phyloP scores from a whole-genome alignment of 2,113 vertebrate genomes.

The Toxostoma redivivum region DNA sequence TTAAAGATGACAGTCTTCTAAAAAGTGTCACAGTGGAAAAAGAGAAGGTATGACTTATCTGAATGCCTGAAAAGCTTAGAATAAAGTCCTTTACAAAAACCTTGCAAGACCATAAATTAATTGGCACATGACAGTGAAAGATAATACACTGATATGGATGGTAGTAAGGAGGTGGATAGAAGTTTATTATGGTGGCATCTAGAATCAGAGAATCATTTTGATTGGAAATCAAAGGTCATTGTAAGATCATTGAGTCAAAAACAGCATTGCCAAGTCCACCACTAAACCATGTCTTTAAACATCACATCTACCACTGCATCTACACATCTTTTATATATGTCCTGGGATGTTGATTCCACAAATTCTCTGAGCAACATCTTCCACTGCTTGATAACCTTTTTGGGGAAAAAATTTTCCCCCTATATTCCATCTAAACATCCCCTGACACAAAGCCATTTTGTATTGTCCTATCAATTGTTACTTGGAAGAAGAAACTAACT shows the following conservation, averaged over 20 bases:
- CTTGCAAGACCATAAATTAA: not conserved
- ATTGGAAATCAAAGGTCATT: not conserved
- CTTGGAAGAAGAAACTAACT: not conserved
- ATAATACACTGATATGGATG: not conserved
- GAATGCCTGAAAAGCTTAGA: not conserved
- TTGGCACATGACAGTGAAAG: not conserved
- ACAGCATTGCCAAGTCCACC: not conserved
- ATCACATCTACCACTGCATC: not conserved
- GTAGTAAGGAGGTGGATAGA: not conserved
- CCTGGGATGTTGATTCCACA: rapidly evolving
- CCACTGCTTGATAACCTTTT: not conserved
- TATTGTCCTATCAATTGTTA: not conserved
- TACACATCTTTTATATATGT: not conserved
- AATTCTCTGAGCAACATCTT: not conserved
- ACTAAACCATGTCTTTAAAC: not conserved
- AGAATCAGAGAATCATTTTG: not conserved
- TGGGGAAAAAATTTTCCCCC: not conserved
- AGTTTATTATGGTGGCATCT: not conserved
- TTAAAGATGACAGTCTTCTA: not conserved
- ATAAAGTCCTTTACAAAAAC: not conserved
- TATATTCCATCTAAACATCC: not conserved
- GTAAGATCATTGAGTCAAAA: not conserved
- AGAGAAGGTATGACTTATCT: not conserved
- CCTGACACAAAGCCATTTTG: not conserved
- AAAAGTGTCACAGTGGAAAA: not conserved